Conservation (phyloP, 2,888 invertebrate genomes). For the Chrysodeixis includens region DNA sequence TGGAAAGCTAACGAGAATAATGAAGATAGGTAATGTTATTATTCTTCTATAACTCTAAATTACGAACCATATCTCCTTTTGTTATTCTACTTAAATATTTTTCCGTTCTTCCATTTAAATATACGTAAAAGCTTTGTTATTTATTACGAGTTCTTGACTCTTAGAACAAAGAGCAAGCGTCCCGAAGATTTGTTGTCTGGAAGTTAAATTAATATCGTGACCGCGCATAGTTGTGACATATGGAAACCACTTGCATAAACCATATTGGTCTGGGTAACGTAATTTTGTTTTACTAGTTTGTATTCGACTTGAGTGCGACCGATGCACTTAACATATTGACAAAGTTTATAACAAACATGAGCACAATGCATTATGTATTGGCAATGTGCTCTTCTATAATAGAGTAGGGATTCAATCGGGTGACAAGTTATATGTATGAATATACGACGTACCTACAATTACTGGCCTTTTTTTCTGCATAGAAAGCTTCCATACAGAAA, state of each 20-base stretch:
- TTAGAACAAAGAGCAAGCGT: conserved; percentile 30
- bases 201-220: conserved; percentile 52
- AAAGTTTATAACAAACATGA: conserved; percentile 52
- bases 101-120: conserved; percentile 22
- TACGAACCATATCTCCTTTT: not conserved
- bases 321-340: conserved; percentile 55
- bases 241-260: conserved; percentile 25
- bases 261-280: conserved; percentile 39
- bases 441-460: not conserved
- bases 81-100: conserved; percentile 10
- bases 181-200: conserved; percentile 32
- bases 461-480: not conserved
- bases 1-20: conserved; percentile 24
- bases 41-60: not conserved
- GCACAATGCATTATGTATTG: conserved; percentile 40
- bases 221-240: conserved; percentile 42
- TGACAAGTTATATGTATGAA: not conserved
- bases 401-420: conserved; percentile 14
- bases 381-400: conserved; percentile 37
- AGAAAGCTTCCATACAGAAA: no score
- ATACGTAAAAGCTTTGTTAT: conserved; percentile 30
- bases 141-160: conserved; percentile 15
- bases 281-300: conserved; percentile 46
- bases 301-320: conserved; percentile 32
- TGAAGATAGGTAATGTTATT: not conserved